Conservation (phyloP, 2,113 vertebrate genomes). For the Triplophysa siluroides region DNA sequence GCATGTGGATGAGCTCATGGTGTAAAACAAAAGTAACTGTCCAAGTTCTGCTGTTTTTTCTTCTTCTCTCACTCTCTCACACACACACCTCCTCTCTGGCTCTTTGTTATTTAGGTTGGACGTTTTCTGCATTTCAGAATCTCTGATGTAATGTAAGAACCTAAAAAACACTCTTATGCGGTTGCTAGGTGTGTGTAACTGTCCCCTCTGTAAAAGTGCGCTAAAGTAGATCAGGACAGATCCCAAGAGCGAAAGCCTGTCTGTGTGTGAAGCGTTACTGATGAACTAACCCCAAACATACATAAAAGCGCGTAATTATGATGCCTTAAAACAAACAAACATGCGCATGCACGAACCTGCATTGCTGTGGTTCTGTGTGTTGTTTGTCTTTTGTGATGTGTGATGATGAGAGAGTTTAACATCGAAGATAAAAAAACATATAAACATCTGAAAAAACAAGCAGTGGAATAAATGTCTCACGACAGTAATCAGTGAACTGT, state of each 20-base stretch:
- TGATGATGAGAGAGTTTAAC: background rate
- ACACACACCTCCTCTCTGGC: slow-evolving; percentile 23
- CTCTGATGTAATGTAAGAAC: slow-evolving; percentile 31
- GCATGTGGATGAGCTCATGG: slow-evolving; percentile 28
- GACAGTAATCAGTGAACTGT: background rate
- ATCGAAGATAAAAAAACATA: slow-evolving; percentile 21
- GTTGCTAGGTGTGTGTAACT: background rate
- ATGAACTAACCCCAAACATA: slow-evolving; percentile 19
- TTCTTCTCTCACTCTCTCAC: background rate
- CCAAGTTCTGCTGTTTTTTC: background rate
- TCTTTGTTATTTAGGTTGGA: slow-evolving; percentile 36
- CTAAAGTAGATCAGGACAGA: slow-evolving; percentile 11
- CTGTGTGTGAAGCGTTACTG: slow-evolving; percentile 8
- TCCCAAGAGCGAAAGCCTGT: slow-evolving; percentile 10
- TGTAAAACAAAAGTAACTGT: slow-evolving; percentile 12
- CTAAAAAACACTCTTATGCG: slow-evolving; percentile 31
- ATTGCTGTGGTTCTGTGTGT: background rate
- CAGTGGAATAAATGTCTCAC: slow-evolving; percentile 12
- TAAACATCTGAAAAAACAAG: background rate
- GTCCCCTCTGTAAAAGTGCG: slow-evolving; percentile 1
- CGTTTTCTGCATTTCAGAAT: slow-evolving; percentile 27
- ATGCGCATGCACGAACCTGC: background rate
- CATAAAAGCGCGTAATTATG: slow-evolving; percentile 3
- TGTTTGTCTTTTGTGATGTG: background rate
- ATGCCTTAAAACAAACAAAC: background rate